phyloP scores from a whole-genome alignment of 2,113 vertebrate species.

The Cyprinus carpio region DNA sequence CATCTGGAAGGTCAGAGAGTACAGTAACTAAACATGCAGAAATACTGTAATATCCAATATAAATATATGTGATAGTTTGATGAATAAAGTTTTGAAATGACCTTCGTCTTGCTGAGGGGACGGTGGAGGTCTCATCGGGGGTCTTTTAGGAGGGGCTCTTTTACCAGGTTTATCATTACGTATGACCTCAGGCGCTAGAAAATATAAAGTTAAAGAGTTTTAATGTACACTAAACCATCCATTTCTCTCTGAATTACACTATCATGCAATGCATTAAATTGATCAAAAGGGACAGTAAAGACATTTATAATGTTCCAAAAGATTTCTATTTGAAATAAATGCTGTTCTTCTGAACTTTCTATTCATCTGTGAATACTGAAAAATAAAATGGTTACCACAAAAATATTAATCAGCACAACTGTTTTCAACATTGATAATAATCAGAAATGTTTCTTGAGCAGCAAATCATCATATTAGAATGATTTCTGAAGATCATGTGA shows the following conservation, averaged over 20 bases:
- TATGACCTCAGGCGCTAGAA: conserved; percentile 69
- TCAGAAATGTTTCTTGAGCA: background rate
- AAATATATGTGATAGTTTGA: background rate
- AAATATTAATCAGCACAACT: too few relatives aligned
- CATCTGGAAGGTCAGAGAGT: conserved; percentile 68
- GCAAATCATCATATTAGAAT: background rate
- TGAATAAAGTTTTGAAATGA: background rate
- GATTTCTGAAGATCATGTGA: background rate
- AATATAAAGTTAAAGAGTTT: background rate
- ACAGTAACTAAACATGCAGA: background rate
- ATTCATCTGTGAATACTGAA: too few relatives aligned
- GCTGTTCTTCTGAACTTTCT: too few relatives aligned
- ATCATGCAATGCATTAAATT: too few relatives aligned
- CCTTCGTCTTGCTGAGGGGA: conserved; percentile 34
- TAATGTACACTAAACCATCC: background rate
- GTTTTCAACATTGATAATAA: too few relatives aligned
- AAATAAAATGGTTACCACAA: too few relatives aligned
- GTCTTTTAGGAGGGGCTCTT: conserved; percentile 50
- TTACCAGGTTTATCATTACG: conserved; percentile 72
- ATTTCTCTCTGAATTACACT: too few relatives aligned
- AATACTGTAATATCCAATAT: background rate
- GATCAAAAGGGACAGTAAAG: too few relatives aligned
- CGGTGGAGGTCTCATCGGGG: conserved; percentile 23
- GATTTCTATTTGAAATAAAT: too few relatives aligned
- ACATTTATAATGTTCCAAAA: too few relatives aligned